Base-by-base conservation (phyloP, 2,113 vertebrate genomes). In the Daphoenositta chrysoptera region DNA sequence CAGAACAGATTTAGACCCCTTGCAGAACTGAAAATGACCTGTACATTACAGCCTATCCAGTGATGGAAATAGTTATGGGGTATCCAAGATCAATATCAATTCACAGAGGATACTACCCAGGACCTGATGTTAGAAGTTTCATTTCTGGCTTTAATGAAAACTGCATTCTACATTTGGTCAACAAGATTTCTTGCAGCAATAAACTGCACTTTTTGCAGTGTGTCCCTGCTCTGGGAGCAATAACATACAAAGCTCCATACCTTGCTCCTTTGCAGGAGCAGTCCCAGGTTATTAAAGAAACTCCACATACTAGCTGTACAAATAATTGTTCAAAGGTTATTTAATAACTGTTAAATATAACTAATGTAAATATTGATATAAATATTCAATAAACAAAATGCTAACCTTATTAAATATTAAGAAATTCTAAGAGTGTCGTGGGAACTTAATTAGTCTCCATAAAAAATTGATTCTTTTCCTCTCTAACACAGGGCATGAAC, bases 101-200 rank as follows among this genome's bases (percentile, higher is more conserved):
- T 89, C 94, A 83, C 77, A 92, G 71, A 96, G 78, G 95, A 89
- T 83, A n/a, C 80, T 95, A 58, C 44, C 63, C 77, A 76, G 70
- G 48, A 69, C 73, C 81, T 85, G 45, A 44, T n/a, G 40, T 53
- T 65, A 78, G 68, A 56, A 87, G 24, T 95, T 97, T 97, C 71
- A 96, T 97, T 96, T 95, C 82, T 96, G 73, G 30, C 31, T 96
- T 94, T 92, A 96, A 94, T 92, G 78, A 96, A 97, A 96, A 75
- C 71, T 95, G 56, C 77, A 65, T 81, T 93, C 86, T 75, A 78
- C 75, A 42, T 86, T 95, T 81, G 77, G 70, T 75, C 89, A 85
- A 89, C 65, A 81, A 90, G 92, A 96, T 97, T 97, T 96, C 96
- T 97, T 89, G 58, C 77, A 79, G 83, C 91, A 96, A 94, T 96